These are phyloP conservation scores for Amblyjoppa fuscipennis DNA, from an alignment of 2,888 invertebrate species.

Conservation along the genomic window DNA sequence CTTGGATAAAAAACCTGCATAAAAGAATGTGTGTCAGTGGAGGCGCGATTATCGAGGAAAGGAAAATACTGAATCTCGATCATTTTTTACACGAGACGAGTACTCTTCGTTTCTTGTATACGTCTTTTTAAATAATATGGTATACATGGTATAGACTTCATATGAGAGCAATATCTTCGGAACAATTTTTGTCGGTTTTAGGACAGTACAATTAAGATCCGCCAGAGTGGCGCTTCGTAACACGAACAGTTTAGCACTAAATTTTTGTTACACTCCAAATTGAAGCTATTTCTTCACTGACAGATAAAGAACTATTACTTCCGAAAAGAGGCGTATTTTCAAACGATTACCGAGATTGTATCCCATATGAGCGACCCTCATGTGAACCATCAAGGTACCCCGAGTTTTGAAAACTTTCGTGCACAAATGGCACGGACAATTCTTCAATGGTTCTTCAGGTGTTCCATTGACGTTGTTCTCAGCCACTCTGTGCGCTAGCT, in stretches of 20 bases:
- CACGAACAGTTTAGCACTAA: too few species aligned
- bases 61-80: neutral
- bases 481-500: conserved; percentile 87
- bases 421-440: conserved; percentile 91
- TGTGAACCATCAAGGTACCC: conserved; percentile 93
- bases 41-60: neutral
- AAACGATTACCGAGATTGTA: conserved; percentile 80
- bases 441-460: conserved; percentile 84
- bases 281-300: neutral
- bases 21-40: neutral
- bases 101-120: neutral
- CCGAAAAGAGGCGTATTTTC: neutral
- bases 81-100: neutral
- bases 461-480: conserved; percentile 74
- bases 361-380: conserved; percentile 92
- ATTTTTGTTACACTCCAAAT: neutral
- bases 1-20: conserved; percentile 74
- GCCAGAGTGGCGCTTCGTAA: too few species aligned
- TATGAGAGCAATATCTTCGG: neutral
- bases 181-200: neutral
- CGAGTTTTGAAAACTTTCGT: conserved; percentile 93
- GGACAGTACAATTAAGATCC: too few species aligned
- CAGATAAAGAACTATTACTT: neutral
- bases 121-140: neutral
- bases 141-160: neutral